Evolutionary conservation across 2,113 vertebrate genomes (phyloP).

Genomic region (Elephantulus edwardii): DNA sequence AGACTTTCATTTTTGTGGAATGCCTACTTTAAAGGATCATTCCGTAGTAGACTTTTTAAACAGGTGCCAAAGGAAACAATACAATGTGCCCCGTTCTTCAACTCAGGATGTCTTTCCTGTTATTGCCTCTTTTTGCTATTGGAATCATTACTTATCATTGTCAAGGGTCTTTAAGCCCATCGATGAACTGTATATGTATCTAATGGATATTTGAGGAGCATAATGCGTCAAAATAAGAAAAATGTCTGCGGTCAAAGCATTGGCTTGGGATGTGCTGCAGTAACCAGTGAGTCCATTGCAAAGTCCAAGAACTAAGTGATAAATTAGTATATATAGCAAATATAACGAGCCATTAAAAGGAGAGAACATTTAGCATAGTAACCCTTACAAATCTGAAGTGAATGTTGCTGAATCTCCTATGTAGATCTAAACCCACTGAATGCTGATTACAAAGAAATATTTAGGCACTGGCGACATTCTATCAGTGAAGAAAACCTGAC

Average conservation of each 20-base stretch:
- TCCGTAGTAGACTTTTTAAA: conserved; percentile 3
- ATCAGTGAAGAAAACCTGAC: conserved; percentile 32
- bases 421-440: conserved; percentile 67
- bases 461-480: conserved; percentile 48
- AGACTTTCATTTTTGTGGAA: conserved; percentile 6
- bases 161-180: conserved; percentile 74
- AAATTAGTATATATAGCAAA: conserved; percentile 80
- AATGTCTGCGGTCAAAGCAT: conserved; percentile 75
- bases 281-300: conserved; percentile 78
- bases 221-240: conserved; percentile 78
- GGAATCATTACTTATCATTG: conserved; percentile 78
- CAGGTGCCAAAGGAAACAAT: background rate
- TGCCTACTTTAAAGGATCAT: background rate
- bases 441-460: conserved; percentile 60
- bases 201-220: conserved; percentile 67
- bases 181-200: conserved; percentile 75
- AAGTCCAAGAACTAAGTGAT: conserved; percentile 79
- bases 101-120: background rate
- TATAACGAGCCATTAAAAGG: conserved; percentile 58
- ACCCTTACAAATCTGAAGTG: conserved; percentile 70
- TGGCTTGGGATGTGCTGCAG: conserved; percentile 64
- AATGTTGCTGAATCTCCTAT: conserved; percentile 63
- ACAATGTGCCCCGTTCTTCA: background rate
- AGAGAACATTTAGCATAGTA: conserved; percentile 69
- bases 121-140: conserved; percentile 53